Percentiles rank a stretch among this genome's conserved stretches.
Conservation (phyloP, 2,797 vertebrate genomes). For the Onychomys torridus region DNA sequence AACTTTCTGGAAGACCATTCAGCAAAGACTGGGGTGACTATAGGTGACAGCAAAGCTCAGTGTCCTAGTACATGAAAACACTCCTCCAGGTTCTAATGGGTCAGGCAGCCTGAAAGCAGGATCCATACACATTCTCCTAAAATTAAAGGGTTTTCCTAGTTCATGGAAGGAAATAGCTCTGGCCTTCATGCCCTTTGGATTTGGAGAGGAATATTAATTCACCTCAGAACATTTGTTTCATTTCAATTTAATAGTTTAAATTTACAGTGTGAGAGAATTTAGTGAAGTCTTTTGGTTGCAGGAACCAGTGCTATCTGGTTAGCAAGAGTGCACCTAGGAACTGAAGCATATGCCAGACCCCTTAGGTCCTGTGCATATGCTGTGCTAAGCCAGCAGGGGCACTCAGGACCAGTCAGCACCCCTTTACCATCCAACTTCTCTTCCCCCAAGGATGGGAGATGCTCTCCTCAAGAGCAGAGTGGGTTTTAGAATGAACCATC, state of each 20-base stretch:
- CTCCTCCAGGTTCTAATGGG: neutral
- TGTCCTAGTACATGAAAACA: neutral
- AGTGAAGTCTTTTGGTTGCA: neutral
- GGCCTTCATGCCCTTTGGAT: neutral
- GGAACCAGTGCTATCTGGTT: neutral
- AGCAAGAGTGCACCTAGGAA: neutral
- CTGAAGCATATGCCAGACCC: no score
- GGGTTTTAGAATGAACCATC: neutral
- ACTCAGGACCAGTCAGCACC: neutral
- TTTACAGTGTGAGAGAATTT: neutral
- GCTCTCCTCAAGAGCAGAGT: neutral
- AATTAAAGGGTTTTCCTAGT: neutral
- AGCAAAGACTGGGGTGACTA: no score
- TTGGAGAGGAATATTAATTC: neutral
- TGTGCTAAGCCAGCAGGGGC: neutral
- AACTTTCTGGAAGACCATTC: neutral
- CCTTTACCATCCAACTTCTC: neutral
- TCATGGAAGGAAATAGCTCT: neutral
- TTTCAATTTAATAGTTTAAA: neutral
- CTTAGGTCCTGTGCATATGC: fast-evolving
- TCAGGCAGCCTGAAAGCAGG: neutral
- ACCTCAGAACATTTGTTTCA: neutral
- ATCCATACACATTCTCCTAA: neutral
- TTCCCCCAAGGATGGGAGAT: no score
- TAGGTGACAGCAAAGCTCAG: neutral